Conservation (phyloP, 2,113 vertebrate species). For the Ursus arctos region DNA sequence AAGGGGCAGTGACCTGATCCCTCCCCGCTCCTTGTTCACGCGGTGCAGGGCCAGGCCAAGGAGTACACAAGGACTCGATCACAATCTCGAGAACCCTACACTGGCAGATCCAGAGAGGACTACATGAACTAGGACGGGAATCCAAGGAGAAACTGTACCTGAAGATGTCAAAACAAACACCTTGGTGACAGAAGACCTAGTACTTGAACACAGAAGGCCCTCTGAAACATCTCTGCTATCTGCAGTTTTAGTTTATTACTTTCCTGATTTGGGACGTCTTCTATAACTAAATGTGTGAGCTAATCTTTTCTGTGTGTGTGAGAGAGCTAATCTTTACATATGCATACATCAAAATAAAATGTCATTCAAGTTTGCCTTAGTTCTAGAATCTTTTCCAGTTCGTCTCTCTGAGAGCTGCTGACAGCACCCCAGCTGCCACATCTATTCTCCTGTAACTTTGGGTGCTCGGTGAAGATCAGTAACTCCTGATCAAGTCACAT, state of each 20-base stretch:
- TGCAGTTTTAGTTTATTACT: background rate
- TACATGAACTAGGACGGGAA: background rate
- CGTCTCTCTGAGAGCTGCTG: background rate
- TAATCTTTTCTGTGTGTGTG: background rate
- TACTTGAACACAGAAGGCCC: background rate
- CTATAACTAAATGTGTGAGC: conserved; percentile 8
- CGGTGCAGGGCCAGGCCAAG: background rate
- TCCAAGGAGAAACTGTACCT: background rate
- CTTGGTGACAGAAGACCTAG: background rate
- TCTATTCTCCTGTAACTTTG: conserved; percentile 1
- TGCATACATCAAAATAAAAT: background rate
- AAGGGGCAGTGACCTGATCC: conserved; percentile 1
- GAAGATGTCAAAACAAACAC: background rate
- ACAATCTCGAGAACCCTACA: background rate
- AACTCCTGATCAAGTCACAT: conserved; percentile 22
- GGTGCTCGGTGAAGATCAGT: background rate
- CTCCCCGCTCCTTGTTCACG: background rate
- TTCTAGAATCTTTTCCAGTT: background rate
- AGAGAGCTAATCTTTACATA: background rate
- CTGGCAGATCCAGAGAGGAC: background rate
- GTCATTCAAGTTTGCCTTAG: background rate
- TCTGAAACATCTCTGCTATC: background rate
- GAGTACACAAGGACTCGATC: background rate
- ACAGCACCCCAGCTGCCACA: conserved; percentile 7
- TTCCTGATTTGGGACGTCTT: conserved; percentile 19